Evolutionary conservation across 37 sponge, comb jelly and placozoan genomes (phyloP), one percentile per base, ranked within the genome.

Genomic region (Spongia lamella): DNA sequence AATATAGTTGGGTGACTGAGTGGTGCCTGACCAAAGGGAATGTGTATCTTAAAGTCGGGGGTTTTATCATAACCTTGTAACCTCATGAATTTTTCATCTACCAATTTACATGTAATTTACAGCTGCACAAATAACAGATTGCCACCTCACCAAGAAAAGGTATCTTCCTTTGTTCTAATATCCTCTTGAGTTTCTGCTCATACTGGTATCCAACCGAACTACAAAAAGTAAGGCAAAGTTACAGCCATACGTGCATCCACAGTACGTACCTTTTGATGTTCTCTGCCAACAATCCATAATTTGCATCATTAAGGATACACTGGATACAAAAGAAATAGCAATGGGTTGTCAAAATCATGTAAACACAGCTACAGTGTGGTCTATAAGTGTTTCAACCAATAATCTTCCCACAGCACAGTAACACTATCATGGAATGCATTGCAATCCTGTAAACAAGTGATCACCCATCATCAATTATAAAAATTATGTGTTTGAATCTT

Each of bases 11-110:
- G 13, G 13, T 14, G 14, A 22, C 13, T 38, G 36, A 66, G 40
- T 33, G 7, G 22, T 35, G 9, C 13, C 76, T 54, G 0, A 83
- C 84, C 57, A 49, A 83, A 78, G 1, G 95, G 95, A 0, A 87
- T 71, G 21, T 90, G 85, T 35, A 94, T 36, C 61, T 87, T 90
- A 68, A 84, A 63, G 74, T 94, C 95, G 24, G 95, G 95, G 1
- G 95, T 94, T 75, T 93, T 93, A 74, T 93, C 94, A 75, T 89
- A 93, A 20, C 89, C 90, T 51, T 82, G 61, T 3, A 26, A 53
- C 20, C 90, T 63, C 59, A 93, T 64, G 34, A 47, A 75, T 25
- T 47, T 53, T 57, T 93, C 94, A 83, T 86, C 90, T 85, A 57
- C 6, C 1, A 0, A 15, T 24, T 9, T 25, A 37, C 30, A 15